phyloP scores from a whole-genome alignment of 2,113 vertebrate species.

The Crotalus horridus region DNA sequence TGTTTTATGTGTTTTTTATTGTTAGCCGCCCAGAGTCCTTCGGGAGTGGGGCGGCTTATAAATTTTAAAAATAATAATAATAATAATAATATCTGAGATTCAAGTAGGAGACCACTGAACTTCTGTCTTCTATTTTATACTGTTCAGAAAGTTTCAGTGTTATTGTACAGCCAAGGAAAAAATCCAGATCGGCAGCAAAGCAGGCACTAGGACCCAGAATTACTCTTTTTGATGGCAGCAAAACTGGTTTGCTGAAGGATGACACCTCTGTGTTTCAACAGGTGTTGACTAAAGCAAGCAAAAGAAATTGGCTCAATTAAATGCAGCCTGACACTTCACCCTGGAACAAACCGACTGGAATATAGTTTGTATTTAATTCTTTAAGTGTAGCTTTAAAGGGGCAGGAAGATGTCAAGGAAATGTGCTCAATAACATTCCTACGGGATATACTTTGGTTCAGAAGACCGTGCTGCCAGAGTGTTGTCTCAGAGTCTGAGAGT shows the following conservation, averaged over 20 bases:
- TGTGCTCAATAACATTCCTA: slow-evolving; percentile 22
- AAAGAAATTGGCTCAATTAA: slow-evolving; percentile 14
- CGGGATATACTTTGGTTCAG: slow-evolving; percentile 46
- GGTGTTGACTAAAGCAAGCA: slow-evolving; percentile 44
- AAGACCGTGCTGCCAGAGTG: slow-evolving; percentile 9
- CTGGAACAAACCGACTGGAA: neutral
- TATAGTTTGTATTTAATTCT: slow-evolving; percentile 2
- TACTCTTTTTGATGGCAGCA: slow-evolving; percentile 31
- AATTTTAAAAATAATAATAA: too few relatives aligned
- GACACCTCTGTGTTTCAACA: slow-evolving; percentile 56
- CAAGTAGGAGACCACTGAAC: neutral
- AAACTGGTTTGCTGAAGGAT: slow-evolving; percentile 52
- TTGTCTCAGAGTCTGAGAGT: slow-evolving; percentile 52
- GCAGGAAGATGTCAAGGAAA: slow-evolving; percentile 54
- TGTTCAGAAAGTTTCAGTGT: neutral
- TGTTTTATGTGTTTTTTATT: too few relatives aligned
- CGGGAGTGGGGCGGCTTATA: too few relatives aligned
- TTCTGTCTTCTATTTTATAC: neutral
- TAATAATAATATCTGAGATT: too few relatives aligned
- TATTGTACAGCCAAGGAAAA: neutral
- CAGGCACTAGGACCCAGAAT: slow-evolving; percentile 59
- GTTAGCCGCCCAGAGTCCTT: too few relatives aligned
- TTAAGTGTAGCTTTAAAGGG: slow-evolving; percentile 11
- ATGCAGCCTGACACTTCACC: slow-evolving; percentile 8
- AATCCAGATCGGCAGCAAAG: neutral